A percentile compares a stretch with the other conserved stretches of the same genome.
Conservation (phyloP, 1,140 invertebrate genomes). For the Listronotus bonariensis region DNA sequence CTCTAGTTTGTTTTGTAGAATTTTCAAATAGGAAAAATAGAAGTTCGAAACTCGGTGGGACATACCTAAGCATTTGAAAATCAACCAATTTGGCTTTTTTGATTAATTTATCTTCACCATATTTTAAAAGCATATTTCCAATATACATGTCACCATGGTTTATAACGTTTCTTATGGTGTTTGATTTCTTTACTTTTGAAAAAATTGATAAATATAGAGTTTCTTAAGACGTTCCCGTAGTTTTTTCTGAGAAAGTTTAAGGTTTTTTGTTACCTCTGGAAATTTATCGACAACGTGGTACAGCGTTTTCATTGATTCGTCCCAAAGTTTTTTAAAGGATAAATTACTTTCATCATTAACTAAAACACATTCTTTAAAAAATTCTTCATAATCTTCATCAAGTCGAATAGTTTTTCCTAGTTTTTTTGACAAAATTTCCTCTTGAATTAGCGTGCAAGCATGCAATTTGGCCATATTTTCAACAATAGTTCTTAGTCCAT, state of each 20-base stretch:
- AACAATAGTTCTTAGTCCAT: constrained; percentile 20
- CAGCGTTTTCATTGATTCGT: neutral
- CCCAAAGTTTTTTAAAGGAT: constrained; percentile 2
- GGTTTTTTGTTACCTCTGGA: neutral
- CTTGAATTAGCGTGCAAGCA: constrained; percentile 32
- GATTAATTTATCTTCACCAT: constrained; percentile 56
- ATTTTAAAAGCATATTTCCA: constrained; percentile 57
- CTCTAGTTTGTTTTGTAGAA: constrained; percentile 50
- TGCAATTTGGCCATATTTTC: constrained; percentile 34
- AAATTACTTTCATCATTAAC: neutral
- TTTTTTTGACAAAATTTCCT: constrained; percentile 39
- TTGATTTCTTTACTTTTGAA: constrained; percentile 12
- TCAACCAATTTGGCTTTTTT: constrained; percentile 58
- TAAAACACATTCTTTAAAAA: constrained; percentile 2
- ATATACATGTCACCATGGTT: constrained; percentile 57
- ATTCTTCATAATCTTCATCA: constrained; percentile 7
- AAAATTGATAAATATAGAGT: neutral
- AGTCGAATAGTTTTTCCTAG: constrained; percentile 1
- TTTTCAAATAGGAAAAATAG: constrained; percentile 54
- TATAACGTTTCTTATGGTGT: constrained; percentile 49
- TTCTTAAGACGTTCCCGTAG: neutral
- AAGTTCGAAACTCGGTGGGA: constrained; percentile 59
- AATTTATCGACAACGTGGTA: constrained; percentile 12
- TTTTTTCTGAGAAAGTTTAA: too few relatives aligned
- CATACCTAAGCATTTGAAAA: constrained; percentile 60